These are phyloP conservation scores for Cryptus viduatorius DNA, from an alignment of 2,888 invertebrate species.

Conservation along the genomic window DNA sequence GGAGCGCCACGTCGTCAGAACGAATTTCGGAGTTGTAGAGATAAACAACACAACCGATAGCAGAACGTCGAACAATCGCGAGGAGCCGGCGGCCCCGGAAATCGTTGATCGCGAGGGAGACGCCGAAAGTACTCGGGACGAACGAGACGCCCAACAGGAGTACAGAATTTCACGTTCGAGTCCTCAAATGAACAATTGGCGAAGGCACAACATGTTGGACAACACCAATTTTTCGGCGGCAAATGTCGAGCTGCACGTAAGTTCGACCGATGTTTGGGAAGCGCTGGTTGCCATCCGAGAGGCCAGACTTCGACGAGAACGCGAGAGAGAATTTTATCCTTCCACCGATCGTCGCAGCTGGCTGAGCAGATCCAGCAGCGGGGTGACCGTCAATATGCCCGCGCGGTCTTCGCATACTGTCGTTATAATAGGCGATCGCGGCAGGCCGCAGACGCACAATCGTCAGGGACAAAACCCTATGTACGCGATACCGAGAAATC, in stretches of 20 bases:
- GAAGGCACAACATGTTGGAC: constrained; percentile 76
- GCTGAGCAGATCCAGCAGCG: constrained; percentile 75
- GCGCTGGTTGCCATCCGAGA: constrained; percentile 89
- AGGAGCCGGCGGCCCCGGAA: constrained; percentile 62
- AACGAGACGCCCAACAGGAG: constrained; percentile 71
- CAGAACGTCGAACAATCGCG: constrained; percentile 64
- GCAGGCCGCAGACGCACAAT: constrained; percentile 77
- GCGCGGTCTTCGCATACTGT: constrained; percentile 81
- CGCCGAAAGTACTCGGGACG: constrained; percentile 66
- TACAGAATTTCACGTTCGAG: constrained; percentile 72
- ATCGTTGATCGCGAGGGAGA: constrained; percentile 26
- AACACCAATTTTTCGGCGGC: constrained; percentile 78
- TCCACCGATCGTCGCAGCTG: constrained; percentile 71
- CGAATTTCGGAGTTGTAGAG: constrained; percentile 76
- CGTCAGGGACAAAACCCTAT: constrained; percentile 79
- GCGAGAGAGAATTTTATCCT: constrained; percentile 83
- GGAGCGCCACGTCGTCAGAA: constrained; percentile 71
- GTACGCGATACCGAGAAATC: constrained; percentile 83
- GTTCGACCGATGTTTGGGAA: constrained; percentile 89
- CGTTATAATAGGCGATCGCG: constrained; percentile 82
- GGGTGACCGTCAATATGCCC: constrained; percentile 77
- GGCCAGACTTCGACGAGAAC: constrained; percentile 87
- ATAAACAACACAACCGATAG: constrained; percentile 69
- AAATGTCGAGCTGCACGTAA: constrained; percentile 84
- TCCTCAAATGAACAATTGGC: constrained; percentile 74